phyloP scores from a whole-genome alignment of 2,797 vertebrate species.

The Sebastes hubbsi region DNA sequence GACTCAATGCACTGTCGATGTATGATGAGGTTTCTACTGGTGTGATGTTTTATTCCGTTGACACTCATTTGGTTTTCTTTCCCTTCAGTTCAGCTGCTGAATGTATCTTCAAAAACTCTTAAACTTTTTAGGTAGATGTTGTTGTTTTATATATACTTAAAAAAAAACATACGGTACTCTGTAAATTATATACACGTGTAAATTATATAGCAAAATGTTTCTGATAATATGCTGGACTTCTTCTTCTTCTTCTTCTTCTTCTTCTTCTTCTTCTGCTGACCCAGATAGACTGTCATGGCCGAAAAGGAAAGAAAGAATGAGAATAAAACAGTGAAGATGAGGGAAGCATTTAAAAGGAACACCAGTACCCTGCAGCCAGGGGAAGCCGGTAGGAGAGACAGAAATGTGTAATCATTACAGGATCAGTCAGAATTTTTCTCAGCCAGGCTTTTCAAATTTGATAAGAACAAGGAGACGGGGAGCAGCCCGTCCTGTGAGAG shows the following conservation, averaged over 20 bases:
- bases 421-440: slow-evolving; percentile 66
- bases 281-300: slow-evolving; percentile 44
- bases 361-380: slow-evolving; percentile 42
- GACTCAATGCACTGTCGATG: slow-evolving; percentile 75
- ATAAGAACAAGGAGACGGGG: slow-evolving; percentile 52
- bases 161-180: slow-evolving; percentile 71
- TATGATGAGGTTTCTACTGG: slow-evolving; percentile 77
- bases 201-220: slow-evolving; percentile 77
- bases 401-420: slow-evolving; percentile 53
- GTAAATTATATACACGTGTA: slow-evolving; percentile 78
- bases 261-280: slow-evolving; percentile 44
- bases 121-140: slow-evolving; percentile 81
- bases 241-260: background rate
- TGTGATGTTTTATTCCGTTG: slow-evolving; percentile 74
- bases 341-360: slow-evolving; percentile 37
- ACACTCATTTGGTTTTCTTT: slow-evolving; percentile 65
- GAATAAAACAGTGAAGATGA: background rate
- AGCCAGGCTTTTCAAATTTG: slow-evolving; percentile 56
- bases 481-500: slow-evolving; percentile 33
- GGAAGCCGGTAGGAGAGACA: slow-evolving; percentile 46
- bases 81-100: slow-evolving; percentile 81
- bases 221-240: slow-evolving; percentile 74
- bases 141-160: slow-evolving; percentile 75
- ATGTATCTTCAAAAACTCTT: slow-evolving; percentile 79
- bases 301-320: slow-evolving; percentile 4